Conservation (phyloP, 92 coral and sea anemone species). For the Scolanthus callimorphus region DNA sequence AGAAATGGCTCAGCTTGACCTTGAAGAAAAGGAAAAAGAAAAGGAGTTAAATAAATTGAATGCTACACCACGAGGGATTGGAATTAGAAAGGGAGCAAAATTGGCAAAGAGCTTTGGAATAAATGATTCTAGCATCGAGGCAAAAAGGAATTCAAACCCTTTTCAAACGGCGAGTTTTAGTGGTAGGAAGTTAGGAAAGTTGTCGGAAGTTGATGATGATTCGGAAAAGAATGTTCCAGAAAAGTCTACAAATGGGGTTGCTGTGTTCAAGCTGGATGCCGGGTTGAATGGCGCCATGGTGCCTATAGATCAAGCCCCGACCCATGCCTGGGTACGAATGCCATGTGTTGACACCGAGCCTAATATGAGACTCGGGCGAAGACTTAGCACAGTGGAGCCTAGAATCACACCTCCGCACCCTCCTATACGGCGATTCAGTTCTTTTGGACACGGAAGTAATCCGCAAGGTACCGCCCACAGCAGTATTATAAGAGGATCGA, state of each 20-base stretch:
- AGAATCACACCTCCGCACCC: neutral
- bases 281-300: too few species aligned
- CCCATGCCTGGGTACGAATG: neutral
- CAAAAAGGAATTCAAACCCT: too few species aligned
- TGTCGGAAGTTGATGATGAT: too few species aligned
- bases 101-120: too few species aligned
- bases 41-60: neutral
- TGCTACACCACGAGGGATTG: neutral
- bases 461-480: neutral
- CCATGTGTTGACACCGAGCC: constrained; percentile 1
- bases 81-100: too few species aligned
- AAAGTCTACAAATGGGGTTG: too few species aligned
- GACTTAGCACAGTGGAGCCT: neutral
- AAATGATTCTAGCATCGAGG: too few species aligned
- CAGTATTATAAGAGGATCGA: neutral
- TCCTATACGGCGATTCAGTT: neutral
- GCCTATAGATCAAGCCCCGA: too few species aligned
- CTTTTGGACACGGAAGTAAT: neutral
- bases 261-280: too few species aligned
- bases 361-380: neutral
- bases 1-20: neutral
- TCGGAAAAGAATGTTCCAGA: too few species aligned
- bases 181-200: too few species aligned
- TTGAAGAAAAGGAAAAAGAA: neutral
- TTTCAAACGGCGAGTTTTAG: too few species aligned